A percentile compares a stretch with the other conserved stretches of the same genome.
Evolutionary conservation across 1,140 invertebrate species (phyloP).

Genomic region (Hyphantria cunea): DNA sequence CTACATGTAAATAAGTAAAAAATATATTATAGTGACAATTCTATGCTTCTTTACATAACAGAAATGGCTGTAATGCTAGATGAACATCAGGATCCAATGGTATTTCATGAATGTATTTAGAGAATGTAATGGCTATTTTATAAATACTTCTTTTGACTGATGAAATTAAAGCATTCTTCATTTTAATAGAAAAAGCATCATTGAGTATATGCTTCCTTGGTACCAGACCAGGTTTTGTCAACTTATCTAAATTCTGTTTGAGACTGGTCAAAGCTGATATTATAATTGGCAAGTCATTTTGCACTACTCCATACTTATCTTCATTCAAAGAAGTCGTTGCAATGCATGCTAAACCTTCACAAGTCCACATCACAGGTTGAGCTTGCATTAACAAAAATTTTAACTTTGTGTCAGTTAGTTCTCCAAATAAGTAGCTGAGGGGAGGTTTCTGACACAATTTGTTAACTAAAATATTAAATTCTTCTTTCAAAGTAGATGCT

Average conservation of each 20-base stretch:
- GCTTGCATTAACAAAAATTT: slow-evolving; percentile 84
- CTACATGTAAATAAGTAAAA: slow-evolving; percentile 15
- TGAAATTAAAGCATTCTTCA: slow-evolving; percentile 83
- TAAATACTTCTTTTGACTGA: slow-evolving; percentile 89
- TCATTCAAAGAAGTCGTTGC: slow-evolving; percentile 86
- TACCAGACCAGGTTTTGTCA: slow-evolving; percentile 85
- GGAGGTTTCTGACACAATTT: slow-evolving; percentile 82
- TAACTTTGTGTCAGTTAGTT: slow-evolving; percentile 86
- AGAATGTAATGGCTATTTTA: slow-evolving; percentile 86
- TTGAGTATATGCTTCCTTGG: slow-evolving; percentile 83
- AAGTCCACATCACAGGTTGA: slow-evolving; percentile 87
- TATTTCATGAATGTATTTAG: slow-evolving; percentile 86
- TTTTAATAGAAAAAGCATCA: slow-evolving; percentile 84
- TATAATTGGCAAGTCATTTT: slow-evolving; percentile 88
- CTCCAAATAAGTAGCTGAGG: slow-evolving; percentile 87
- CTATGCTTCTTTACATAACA: slow-evolving; percentile 78
- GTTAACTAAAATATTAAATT: slow-evolving; percentile 59
- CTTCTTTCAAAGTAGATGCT: slow-evolving; percentile 54
- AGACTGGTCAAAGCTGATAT: slow-evolving; percentile 85
- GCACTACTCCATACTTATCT: slow-evolving; percentile 90
- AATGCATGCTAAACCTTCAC: slow-evolving; percentile 86
- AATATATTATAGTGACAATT: slow-evolving; percentile 34
- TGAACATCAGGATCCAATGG: slow-evolving; percentile 80
- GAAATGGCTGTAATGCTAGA: slow-evolving; percentile 75
- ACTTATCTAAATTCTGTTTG: slow-evolving; percentile 87